phyloP scores from a whole-genome alignment of 37 sponge, comb jelly and placozoan genomes.

The Spongilla lacustris region DNA sequence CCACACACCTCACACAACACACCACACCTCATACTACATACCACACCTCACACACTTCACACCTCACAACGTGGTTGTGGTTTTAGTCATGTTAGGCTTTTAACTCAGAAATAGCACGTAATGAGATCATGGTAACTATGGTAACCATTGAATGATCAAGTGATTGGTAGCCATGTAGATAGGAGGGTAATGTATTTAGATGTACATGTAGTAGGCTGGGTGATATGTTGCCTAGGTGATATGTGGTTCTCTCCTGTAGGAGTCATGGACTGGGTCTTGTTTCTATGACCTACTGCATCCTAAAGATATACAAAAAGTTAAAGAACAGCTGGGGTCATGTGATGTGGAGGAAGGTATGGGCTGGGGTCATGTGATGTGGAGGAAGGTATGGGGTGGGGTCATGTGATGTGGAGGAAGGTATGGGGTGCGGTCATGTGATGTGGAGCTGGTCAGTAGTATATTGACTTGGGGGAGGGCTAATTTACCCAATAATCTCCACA shows the following conservation, averaged over 20 bases:
- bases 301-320: slow-evolving; percentile 73
- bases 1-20: not conserved
- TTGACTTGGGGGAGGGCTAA: too few relatives aligned
- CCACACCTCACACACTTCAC: slow-evolving; percentile 2
- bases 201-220: not conserved
- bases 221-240: not conserved
- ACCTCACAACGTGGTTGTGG: too few relatives aligned
- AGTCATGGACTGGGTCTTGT: slow-evolving; percentile 63
- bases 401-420: not conserved
- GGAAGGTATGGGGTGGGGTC: not conserved
- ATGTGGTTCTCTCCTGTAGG: not conserved
- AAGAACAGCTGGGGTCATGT: slow-evolving; percentile 73
- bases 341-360: slow-evolving; percentile 62
- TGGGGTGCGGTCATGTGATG: not conserved
- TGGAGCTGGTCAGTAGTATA: too few relatives aligned
- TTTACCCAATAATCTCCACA: not conserved
- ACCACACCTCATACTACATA: not conserved
- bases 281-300: slow-evolving; percentile 84
- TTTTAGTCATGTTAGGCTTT: too few relatives aligned
- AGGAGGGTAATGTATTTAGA: too few relatives aligned
- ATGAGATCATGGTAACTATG: too few relatives aligned
- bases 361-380: not conserved
- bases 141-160: too few relatives aligned
- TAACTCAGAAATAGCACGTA: too few relatives aligned
- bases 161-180: too few relatives aligned